Conservation (phyloP, 1,140 invertebrate genomes). For the Apis florea region DNA sequence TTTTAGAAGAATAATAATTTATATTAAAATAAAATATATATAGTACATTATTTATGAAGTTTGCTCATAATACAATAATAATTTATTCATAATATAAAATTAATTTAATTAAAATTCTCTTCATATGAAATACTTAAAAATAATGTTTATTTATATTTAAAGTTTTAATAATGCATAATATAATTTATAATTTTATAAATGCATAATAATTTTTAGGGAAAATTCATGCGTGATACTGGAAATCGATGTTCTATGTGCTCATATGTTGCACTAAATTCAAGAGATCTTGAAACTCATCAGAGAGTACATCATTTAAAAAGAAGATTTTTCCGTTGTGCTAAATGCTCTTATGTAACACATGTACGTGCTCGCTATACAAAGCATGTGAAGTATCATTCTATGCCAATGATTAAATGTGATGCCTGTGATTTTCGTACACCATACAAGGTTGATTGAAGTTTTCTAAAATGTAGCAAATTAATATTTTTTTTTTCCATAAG, state of each 20-base stretch:
- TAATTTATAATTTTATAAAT: too few species aligned
- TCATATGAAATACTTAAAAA: not conserved
- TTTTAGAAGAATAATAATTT: not conserved
- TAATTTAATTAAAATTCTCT: not conserved
- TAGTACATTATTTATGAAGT: not conserved
- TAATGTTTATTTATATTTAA: not conserved
- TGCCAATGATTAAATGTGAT: conserved; percentile 96
- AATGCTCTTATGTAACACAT: conserved; percentile 94
- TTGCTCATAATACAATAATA: not conserved
- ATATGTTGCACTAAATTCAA: conserved; percentile 58
- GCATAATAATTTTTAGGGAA: conserved; percentile 33
- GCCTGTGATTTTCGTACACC: conserved; percentile 96
- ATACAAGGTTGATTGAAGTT: conserved; percentile 83
- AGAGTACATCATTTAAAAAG: conserved; percentile 80
- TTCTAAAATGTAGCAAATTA: not conserved
- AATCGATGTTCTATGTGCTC: conserved; percentile 59
- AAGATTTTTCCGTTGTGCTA: conserved; percentile 90
- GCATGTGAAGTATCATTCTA: conserved; percentile 96
- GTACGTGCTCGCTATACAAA: conserved; percentile 94
- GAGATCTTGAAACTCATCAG: conserved; percentile 74
- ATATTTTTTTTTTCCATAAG: not conserved
- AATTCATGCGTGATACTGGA: conserved; percentile 37
- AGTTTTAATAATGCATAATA: too few species aligned
- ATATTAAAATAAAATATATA: not conserved
- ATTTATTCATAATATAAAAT: not conserved